These are phyloP conservation scores for Paraplagusia blochii DNA, from an alignment of 2,113 vertebrate species.

Conservation along the genomic window DNA sequence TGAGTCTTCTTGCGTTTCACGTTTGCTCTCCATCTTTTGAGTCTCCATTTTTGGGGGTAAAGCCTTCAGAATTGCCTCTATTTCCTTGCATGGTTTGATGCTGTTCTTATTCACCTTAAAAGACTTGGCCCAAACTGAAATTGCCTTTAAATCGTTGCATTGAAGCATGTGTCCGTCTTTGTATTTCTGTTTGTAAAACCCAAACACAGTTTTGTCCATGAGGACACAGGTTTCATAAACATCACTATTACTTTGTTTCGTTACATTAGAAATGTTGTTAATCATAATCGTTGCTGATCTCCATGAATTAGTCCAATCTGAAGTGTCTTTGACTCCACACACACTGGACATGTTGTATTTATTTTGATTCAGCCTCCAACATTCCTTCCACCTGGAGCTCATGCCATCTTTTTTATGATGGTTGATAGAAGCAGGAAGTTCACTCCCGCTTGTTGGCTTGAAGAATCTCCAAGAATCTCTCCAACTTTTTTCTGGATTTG, in stretches of 20 bases:
- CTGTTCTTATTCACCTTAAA: slow-evolving; percentile 59
- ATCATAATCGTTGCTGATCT: slow-evolving; percentile 9
- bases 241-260: not conserved
- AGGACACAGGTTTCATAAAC: not conserved
- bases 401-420: too few species aligned
- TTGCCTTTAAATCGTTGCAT: slow-evolving; percentile 6
- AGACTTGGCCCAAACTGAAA: slow-evolving; percentile 53
- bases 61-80: slow-evolving; percentile 30
- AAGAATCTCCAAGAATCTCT: slow-evolving; percentile 51
- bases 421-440: too few species aligned
- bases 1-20: slow-evolving; percentile 14
- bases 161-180: slow-evolving; percentile 20
- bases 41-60: not conserved
- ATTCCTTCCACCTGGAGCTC: too few species aligned
- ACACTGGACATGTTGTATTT: too few species aligned
- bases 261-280: slow-evolving; percentile 10
- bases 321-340: not conserved
- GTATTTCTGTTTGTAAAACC: slow-evolving; percentile 16
- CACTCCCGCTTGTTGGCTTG: too few species aligned
- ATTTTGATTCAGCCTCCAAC: too few species aligned
- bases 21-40: slow-evolving; percentile 5
- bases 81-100: slow-evolving; percentile 41
- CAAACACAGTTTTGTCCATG: not conserved
- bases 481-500: slow-evolving; percentile 28
- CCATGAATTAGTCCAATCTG: slow-evolving; percentile 52